These are phyloP conservation scores for Tachysurus fulvidraco DNA, from an alignment of 2,113 vertebrate species.

Conservation along the genomic window DNA sequence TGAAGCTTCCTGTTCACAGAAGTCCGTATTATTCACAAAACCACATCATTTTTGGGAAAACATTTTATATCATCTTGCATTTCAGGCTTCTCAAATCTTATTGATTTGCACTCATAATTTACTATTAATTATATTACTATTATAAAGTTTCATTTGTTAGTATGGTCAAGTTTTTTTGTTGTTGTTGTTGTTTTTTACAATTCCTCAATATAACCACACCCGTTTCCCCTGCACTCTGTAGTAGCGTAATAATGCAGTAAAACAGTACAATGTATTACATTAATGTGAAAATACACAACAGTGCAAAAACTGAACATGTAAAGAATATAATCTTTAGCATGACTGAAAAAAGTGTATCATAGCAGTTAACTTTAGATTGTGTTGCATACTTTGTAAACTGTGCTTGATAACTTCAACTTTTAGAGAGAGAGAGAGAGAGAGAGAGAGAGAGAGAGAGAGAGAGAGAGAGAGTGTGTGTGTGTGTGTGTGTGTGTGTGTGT, in stretches of 20 bases:
- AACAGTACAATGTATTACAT: neutral
- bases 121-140: neutral
- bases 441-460: too few species aligned
- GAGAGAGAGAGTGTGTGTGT: too few species aligned
- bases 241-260: neutral
- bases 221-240: too few species aligned
- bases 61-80: neutral
- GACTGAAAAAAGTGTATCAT: neutral
- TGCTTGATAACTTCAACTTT: neutral
- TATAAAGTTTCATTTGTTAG: neutral
- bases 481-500: too few species aligned
- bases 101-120: neutral
- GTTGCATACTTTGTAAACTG: neutral
- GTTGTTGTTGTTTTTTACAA: neutral
- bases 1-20: slow-evolving; percentile 29
- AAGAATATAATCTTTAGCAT: too few species aligned
- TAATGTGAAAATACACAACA: neutral
- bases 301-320: neutral
- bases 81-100: neutral
- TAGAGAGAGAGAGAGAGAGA: too few species aligned
- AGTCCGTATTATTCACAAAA: neutral
- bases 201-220: neutral
- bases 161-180: neutral
- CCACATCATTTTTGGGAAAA: neutral
- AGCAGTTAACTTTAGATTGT: neutral